Base-by-base conservation (phyloP, 2,113 vertebrate genomes). In the Muntiacus reevesi region DNA sequence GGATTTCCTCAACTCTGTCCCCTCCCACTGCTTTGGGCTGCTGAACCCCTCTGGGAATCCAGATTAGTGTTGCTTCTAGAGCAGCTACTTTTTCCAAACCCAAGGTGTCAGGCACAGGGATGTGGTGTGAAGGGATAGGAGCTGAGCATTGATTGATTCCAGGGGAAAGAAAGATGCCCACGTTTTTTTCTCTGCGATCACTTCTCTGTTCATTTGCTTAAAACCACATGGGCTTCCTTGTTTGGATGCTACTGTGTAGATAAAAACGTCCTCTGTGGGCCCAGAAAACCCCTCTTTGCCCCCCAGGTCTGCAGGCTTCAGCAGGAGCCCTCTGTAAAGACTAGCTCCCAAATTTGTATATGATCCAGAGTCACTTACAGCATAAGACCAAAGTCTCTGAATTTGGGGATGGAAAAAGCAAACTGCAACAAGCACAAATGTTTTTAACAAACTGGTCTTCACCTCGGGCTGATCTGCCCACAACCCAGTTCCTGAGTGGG, bases 211-310 rank as follows among this genome's bases (percentile, higher is more conserved):
- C 47, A 45, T 64, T 82, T 64, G 67, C 33, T 96, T 55, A 36
- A 85, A 92, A 87, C n/a, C 40, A 96, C 36, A 88, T 57, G 76
- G 30, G 16, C 36, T 97, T 89, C 10, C 21, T 40, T 36, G 5
- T 27, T 21, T 2, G 27, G 81, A 54, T 6, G 1, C 45, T 89
- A 50, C 28, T 0, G 43, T 89, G 12, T 13, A 8, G 36, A 81
- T 67, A 40, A 82, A 67, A 52, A 95, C 86, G 7, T 43, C 33
- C 23, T 1, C 45, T 15, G 3, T 60, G 43, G 89, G 59, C 45
- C 16, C 6, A 30, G 13, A 71, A n/a, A 57, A 89, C 45, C 88
- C 30, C 52, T 92, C 25, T 43, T 89, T 83, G 6, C 30, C 71
- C 40, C 8, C 27, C 33, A 0, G 0, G 40, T 27, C 36, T 7